Evolutionary conservation across 2,113 vertebrate genomes (phyloP).

Genomic region (Scolopax mira): DNA sequence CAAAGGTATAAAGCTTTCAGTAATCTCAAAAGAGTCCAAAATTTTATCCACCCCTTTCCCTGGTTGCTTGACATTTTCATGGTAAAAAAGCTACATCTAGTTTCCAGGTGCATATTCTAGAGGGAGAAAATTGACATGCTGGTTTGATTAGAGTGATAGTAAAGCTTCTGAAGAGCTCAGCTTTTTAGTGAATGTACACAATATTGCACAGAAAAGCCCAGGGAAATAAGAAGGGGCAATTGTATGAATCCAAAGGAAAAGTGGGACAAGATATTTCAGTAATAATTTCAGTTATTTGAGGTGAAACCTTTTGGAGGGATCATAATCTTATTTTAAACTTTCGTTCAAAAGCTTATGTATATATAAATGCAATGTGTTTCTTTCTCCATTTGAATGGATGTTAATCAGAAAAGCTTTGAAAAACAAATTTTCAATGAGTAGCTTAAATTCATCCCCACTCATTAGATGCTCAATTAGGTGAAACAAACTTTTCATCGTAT

Average conservation of each 20-base stretch:
- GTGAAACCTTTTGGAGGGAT: neutral
- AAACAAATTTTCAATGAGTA: constrained; percentile 60
- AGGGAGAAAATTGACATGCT: neutral
- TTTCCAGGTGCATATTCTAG: neutral
- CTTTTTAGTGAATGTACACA: neutral
- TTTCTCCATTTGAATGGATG: constrained; percentile 14
- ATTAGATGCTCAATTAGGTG: constrained; percentile 70
- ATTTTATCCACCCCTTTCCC: neutral
- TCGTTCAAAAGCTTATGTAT: constrained; percentile 4
- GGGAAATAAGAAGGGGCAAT: neutral
- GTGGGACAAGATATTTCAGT: neutral
- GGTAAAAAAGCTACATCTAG: neutral
- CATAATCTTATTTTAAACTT: constrained; percentile 5
- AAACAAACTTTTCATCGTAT: constrained; percentile 61
- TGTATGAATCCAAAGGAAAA: neutral
- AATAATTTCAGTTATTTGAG: neutral
- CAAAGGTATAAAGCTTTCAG: neutral
- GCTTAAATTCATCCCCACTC: constrained; percentile 52
- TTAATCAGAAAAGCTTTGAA: constrained; percentile 51
- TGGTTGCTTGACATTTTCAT: neutral
- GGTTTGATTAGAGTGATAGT: neutral
- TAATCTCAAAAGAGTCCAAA: neutral
- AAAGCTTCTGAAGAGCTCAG: neutral
- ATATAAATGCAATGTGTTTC: constrained; percentile 16
- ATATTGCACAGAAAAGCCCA: neutral